Conservation (phyloP, 1,140 invertebrate genomes). For the Drosophila baimaii region DNA sequence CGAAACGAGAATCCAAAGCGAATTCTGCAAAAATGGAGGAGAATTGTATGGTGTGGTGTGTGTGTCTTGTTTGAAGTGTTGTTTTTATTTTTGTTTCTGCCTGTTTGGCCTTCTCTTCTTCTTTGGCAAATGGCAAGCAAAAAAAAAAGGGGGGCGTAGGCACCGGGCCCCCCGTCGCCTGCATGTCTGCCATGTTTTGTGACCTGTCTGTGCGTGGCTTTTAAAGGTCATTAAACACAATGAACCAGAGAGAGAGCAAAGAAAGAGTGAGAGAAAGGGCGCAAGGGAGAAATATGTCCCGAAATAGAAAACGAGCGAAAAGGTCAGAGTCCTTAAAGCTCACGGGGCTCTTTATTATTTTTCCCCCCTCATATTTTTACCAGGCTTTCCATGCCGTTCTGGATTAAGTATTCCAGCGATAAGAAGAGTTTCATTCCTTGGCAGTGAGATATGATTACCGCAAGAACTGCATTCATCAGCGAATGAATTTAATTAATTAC, state of each 20-base stretch:
- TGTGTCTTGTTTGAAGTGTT: slow-evolving; percentile 42
- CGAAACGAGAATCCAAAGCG: slow-evolving; percentile 55
- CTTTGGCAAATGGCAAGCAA: not conserved
- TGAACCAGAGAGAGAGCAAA: slow-evolving; percentile 24
- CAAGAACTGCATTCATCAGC: slow-evolving; percentile 58
- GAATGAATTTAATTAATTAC: slow-evolving; percentile 52
- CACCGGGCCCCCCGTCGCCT: slow-evolving; percentile 26
- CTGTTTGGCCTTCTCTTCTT: slow-evolving; percentile 42
- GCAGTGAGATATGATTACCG: slow-evolving; percentile 56
- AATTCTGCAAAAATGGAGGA: slow-evolving; percentile 44
- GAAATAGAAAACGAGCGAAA: slow-evolving; percentile 67
- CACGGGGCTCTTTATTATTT: not conserved
- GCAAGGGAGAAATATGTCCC: slow-evolving; percentile 43
- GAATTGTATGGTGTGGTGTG: slow-evolving; percentile 27
- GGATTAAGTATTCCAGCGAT: slow-evolving; percentile 20
- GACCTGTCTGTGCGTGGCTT: slow-evolving; percentile 79
- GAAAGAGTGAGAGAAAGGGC: not conserved
- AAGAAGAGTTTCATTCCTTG: slow-evolving; percentile 16
- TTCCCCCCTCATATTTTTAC: not conserved
- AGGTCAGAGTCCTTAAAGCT: slow-evolving; percentile 81
- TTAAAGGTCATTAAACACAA: slow-evolving; percentile 81
- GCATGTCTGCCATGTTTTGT: slow-evolving; percentile 52
- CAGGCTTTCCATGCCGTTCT: slow-evolving; percentile 18
- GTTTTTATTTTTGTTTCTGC: slow-evolving; percentile 35
- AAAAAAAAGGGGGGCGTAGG: slow-evolving; percentile 18